Conservation (phyloP, 2,888 invertebrate genomes). For the Crioceris asparagi region DNA sequence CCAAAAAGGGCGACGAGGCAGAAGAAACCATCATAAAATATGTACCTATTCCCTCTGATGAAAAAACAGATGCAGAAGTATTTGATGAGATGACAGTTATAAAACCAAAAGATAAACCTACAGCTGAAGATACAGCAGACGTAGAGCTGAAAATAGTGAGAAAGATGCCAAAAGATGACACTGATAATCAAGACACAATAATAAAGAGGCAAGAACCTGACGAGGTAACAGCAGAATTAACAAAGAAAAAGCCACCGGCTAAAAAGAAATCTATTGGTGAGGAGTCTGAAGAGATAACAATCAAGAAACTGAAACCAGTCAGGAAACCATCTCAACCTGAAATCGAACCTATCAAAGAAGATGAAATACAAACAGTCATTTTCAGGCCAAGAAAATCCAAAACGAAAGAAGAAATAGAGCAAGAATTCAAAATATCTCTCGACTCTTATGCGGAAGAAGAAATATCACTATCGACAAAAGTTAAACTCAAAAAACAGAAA, state of each 20-base stretch:
- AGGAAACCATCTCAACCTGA: constrained; percentile 53
- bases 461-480: constrained; percentile 75
- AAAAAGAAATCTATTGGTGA: constrained; percentile 45
- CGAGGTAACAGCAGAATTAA: constrained; percentile 25
- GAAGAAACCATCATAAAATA: constrained; percentile 24
- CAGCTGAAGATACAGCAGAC: constrained; percentile 22
- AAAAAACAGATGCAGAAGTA: constrained; percentile 32
- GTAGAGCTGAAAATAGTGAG: constrained; percentile 23
- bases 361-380: constrained; percentile 67
- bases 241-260: constrained; percentile 34
- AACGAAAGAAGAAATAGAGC: constrained; percentile 78
- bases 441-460: constrained; percentile 83
- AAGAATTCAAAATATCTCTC: constrained; percentile 77
- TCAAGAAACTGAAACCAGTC: constrained; percentile 62
- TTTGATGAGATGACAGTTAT: constrained; percentile 20
- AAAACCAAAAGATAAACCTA: constrained; percentile 20
- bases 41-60: constrained; percentile 28
- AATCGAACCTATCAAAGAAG: constrained; percentile 60
- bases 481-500: constrained; percentile 63
- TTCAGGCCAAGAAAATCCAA: constrained; percentile 66
- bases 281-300: constrained; percentile 55
- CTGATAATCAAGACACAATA: constrained; percentile 13
- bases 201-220: constrained; percentile 20
- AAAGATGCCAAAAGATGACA: constrained; percentile 11
- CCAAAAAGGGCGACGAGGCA: constrained; percentile 27